Evolutionary conservation across 2,797 vertebrate species (phyloP).

Genomic region (Xerus rutilus): DNA sequence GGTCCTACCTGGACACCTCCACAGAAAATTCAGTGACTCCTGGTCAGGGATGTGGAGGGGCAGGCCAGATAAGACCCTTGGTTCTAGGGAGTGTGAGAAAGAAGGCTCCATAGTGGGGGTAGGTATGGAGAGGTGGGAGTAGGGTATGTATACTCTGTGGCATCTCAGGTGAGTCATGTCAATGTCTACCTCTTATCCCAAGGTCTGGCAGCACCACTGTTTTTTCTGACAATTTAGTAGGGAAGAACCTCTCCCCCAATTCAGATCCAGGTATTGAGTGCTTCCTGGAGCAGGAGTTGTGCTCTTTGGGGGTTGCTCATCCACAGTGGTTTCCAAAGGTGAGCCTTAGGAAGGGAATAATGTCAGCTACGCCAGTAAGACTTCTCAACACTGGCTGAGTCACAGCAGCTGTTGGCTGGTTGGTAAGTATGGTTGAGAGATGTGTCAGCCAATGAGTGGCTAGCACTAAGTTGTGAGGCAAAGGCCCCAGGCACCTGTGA

Average conservation of each 20-base stretch:
- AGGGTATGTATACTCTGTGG: neutral
- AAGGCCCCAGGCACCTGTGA: rapidly evolving
- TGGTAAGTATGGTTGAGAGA: neutral
- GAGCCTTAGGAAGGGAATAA: neutral
- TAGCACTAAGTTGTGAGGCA: rapidly evolving
- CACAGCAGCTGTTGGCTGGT: neutral
- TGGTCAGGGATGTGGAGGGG: neutral
- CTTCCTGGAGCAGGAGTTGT: neutral
- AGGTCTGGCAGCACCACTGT: rapidly evolving
- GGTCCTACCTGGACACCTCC: neutral
- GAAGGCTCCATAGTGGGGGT: neutral
- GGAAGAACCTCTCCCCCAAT: no score
- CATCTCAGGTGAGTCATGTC: no score
- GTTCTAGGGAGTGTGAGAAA: neutral
- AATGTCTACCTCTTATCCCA: rapidly evolving
- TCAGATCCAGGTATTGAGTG: neutral
- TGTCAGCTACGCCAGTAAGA: neutral
- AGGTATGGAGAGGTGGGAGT: neutral
- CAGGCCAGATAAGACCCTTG: neutral
- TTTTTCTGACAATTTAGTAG: neutral
- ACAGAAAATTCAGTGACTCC: neutral
- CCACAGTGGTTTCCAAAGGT: neutral
- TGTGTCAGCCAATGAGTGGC: rapidly evolving
- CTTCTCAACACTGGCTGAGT: neutral
- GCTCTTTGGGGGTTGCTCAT: neutral